These are phyloP conservation scores for Hirtodrosophila histrioides DNA, from an alignment of 2,888 invertebrate species.

Conservation along the genomic window DNA sequence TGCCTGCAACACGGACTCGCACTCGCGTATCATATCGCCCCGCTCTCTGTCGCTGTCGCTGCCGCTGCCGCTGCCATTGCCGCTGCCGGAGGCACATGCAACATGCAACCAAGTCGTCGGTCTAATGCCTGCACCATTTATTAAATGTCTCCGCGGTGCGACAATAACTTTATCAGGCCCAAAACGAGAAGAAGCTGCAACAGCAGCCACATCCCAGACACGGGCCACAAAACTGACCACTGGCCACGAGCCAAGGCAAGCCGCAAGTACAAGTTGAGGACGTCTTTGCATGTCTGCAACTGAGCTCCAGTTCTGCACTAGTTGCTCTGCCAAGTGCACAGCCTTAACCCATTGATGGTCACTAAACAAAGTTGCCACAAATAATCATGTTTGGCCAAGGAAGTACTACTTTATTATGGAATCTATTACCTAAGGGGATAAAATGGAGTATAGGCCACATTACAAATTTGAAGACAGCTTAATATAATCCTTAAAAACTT, in stretches of 20 bases:
- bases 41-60: constrained; percentile 43
- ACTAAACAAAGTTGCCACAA: constrained; percentile 1
- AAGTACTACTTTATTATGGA: too few species aligned
- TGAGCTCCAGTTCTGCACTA: constrained; percentile 63
- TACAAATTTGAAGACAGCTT: too few species aligned
- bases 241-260: constrained; percentile 32
- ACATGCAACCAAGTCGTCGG: constrained; percentile 49
- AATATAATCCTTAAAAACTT: too few species aligned
- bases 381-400: background rate
- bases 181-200: constrained; percentile 71
- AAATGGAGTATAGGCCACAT: too few species aligned
- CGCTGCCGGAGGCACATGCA: constrained; percentile 42
- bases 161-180: constrained; percentile 83
- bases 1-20: constrained; percentile 66
- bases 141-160: constrained; percentile 79
- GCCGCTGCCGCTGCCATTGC: constrained; percentile 34
- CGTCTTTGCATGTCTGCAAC: constrained; percentile 65
- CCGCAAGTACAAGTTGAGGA: constrained; percentile 18
- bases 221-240: constrained; percentile 25
- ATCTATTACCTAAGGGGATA: too few species aligned
- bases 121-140: constrained; percentile 82
- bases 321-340: constrained; percentile 63
- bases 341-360: constrained; percentile 56
- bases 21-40: constrained; percentile 79
- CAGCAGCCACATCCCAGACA: constrained; percentile 49